These are phyloP conservation scores for Lepisosteus osseus DNA, from an alignment of 2,113 vertebrate species.

Conservation along the genomic window DNA sequence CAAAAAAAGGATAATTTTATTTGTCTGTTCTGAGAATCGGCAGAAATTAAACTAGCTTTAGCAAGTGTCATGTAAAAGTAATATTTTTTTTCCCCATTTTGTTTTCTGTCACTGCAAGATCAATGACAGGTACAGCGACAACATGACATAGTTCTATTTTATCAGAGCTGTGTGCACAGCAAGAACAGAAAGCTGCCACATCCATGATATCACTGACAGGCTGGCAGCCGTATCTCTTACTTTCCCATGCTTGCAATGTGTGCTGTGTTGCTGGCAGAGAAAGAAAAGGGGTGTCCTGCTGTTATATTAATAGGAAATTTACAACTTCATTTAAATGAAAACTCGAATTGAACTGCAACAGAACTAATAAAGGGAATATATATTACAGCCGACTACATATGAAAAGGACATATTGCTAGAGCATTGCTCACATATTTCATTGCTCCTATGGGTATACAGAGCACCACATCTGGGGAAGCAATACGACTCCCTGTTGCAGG, in stretches of 20 bases:
- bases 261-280: background rate
- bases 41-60: no score
- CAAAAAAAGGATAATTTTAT: no score
- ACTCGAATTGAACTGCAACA: slow-evolving; percentile 3
- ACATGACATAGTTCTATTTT: background rate
- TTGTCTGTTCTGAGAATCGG: no score
- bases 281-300: background rate
- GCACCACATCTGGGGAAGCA: background rate
- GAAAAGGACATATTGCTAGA: background rate
- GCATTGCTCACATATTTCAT: slow-evolving; percentile 1
- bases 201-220: background rate
- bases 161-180: background rate
- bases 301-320: slow-evolving; percentile 1
- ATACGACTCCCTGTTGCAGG: slow-evolving; percentile 4
- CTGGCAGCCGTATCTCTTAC: background rate
- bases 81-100: background rate
- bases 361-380: slow-evolving; percentile 2
- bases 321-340: slow-evolving; percentile 1
- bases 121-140: background rate
- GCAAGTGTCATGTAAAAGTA: no score
- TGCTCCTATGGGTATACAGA: slow-evolving; percentile 6
- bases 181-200: background rate
- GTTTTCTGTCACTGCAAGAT: background rate
- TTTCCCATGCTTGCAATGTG: background rate
- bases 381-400: background rate